Base-by-base conservation (phyloP, 2,113 vertebrate species). In the Dicaeum eximium region DNA sequence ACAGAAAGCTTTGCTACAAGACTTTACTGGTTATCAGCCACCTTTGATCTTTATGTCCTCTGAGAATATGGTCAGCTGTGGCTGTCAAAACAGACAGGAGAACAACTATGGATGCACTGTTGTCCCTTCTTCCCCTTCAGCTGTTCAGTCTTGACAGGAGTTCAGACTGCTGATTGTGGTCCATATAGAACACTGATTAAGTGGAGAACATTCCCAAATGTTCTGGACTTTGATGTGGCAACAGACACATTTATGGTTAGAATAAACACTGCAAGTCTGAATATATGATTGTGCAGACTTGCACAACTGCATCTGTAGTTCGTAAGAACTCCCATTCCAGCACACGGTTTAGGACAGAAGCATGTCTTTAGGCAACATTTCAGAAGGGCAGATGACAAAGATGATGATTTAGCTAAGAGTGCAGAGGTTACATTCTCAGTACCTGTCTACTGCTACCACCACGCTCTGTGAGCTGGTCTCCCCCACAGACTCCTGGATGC, bases 401-500 rank as follows among this genome's bases (percentile, higher is more conserved):
- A 62, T 2, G 37, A 25, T 0, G 0, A 23, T 25, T 54, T 13
- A 33, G 73, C 35, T 4, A 40, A 13, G 47, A 74, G 62, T 24
- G 19, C 42, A 62, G 35, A 51, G n/a, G 58, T 64, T 15, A 62
- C 25, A 61, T 7, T 64, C 13, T 37, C 44, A 15, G 97, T 97
- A 99, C 99, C 99, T 98, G 97, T 99, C 99, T 11, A 99, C 99
- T 60, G 99, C 99, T 13, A 99, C 99, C 22, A 99, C 99, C 42
- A 99, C 99, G 31, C 99, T 99, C 98, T 99, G 99, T 1, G 99
- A 99, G 94, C 99, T 99, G 94, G 99, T 99, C 97, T 99, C 99
- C 72, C 99, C 99, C 23, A 99, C 99, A 0, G 99, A 99, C 95
- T 99, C 99, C 95, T 99, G 99, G 96, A 99, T 98, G 94, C 99